Base-by-base conservation (phyloP, 2,113 vertebrate species). In the Emberiza fucata region DNA sequence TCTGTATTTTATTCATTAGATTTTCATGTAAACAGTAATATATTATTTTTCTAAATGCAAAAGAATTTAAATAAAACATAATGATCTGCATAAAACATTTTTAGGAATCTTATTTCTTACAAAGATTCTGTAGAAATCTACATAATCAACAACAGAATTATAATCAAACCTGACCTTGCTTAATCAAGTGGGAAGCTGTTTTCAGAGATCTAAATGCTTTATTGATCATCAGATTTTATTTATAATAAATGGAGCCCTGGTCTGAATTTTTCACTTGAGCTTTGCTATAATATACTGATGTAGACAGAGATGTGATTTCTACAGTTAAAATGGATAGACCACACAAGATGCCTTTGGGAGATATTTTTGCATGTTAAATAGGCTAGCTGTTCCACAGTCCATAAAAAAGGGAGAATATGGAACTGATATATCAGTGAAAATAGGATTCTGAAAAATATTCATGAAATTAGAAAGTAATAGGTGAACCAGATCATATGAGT, bases 201-300 rank as follows among this genome's bases (percentile, higher is more conserved):
- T 91, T 81, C 35, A 64, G n/a, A 81, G 16, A 56, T 54, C 18
- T 51, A 51, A 82, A 69, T 20, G 19, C n/a, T 70, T 68, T 80
- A 80, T 33, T 65, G 24, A 65, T 81, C 17, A 76, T 60, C 29
- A 57, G 40, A 69, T 91, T 92, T 86, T 16, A 45, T 89, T 88
- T 91, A 61, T 73, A 83, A 57, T 44, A 81, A 81, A 75, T 37
- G 56, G 16, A 70, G 14, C 24, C n/a, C 27, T 14, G 61, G 28
- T 33, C 33, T 65, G 42, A 91, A 18, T 40, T 47, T 45, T 81
- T 76, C 45, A 50, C 68, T 53, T 61, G 40, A 86, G 54, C 17
- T 65, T 65, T 84, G 31, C 54, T 84, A 1, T 70, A 56, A 65
- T 57, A 44, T 29, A 48, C 6, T 73, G 19, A 45, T 81, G 3